A percentile compares a stretch with the other conserved stretches of the same genome.
Evolutionary conservation across 2,888 invertebrate species (phyloP).

Genomic region (Lumbricus terrestris): DNA sequence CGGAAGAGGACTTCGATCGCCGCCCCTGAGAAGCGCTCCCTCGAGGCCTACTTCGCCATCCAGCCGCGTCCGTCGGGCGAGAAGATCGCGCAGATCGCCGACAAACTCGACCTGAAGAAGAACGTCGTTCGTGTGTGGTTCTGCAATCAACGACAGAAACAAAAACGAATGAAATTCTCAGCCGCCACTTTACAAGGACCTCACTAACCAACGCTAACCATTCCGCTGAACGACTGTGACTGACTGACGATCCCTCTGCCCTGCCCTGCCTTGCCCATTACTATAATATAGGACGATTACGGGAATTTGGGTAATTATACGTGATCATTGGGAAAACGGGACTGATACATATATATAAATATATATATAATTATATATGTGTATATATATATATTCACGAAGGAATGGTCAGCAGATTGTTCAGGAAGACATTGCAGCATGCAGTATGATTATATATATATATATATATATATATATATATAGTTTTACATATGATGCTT

Average conservation of each 20-base stretch:
- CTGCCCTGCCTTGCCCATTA: no score
- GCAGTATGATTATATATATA: not conserved
- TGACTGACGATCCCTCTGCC: not conserved
- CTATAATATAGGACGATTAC: not conserved
- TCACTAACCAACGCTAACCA: slow-evolving; percentile 17
- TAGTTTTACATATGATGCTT: not conserved
- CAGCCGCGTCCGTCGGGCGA: slow-evolving; percentile 98
- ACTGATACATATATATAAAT: no score
- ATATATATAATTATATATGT: no score
- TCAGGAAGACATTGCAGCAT: not conserved
- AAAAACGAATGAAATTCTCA: slow-evolving; percentile 62
- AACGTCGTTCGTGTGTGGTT: slow-evolving; percentile 99
- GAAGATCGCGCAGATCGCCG: slow-evolving; percentile 98
- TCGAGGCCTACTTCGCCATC: slow-evolving; percentile 97
- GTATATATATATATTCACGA: no score
- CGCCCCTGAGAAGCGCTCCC: slow-evolving; percentile 91
- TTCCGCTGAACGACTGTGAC: no score
- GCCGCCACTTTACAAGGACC: slow-evolving; percentile 41
- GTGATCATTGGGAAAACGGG: not conserved
- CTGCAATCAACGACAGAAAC: slow-evolving; percentile 92
- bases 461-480: no score
- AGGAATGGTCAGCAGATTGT: not conserved
- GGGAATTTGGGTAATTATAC: not conserved
- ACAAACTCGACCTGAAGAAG: slow-evolving; percentile 98
- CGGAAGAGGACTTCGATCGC: slow-evolving; percentile 98